Evolutionary conservation across 1,140 invertebrate species (phyloP).

Genomic region (Nautilus pompilius): DNA sequence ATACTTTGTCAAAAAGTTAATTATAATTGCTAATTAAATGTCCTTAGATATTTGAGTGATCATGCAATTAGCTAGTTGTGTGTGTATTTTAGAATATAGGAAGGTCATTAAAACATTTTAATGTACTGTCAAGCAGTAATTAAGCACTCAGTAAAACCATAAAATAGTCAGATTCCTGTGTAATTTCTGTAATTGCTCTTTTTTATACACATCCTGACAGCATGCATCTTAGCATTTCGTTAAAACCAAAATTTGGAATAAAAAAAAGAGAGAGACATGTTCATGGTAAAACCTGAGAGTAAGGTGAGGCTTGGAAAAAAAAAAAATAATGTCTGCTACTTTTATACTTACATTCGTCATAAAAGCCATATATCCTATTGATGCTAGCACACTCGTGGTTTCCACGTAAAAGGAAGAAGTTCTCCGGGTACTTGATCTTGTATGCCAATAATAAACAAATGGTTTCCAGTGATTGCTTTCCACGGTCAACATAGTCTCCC

Average conservation of each 20-base stretch:
- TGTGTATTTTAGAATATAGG: too few species aligned
- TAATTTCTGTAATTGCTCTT: too few species aligned
- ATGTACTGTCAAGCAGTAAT: too few species aligned
- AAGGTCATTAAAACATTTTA: too few species aligned
- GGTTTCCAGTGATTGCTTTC: constrained; percentile 63
- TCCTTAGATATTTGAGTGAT: too few species aligned
- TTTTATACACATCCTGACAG: too few species aligned
- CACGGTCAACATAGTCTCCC: constrained; percentile 62
- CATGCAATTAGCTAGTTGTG: too few species aligned
- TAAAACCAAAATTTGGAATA: not conserved
- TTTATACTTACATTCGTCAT: constrained; percentile 55
- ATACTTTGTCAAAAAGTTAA: too few species aligned
- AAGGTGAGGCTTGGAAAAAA: not conserved
- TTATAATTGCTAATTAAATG: too few species aligned
- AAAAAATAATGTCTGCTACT: not conserved
- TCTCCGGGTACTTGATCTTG: constrained; percentile 61
- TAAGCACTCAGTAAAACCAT: too few species aligned
- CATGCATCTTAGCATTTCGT: not conserved
- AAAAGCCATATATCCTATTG: constrained; percentile 64
- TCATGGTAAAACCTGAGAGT: not conserved
- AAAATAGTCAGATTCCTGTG: too few species aligned
- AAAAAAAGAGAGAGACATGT: not conserved
- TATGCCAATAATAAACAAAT: constrained; percentile 55
- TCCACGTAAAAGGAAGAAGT: constrained; percentile 67
- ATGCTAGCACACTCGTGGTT: constrained; percentile 69